Base-by-base conservation (phyloP, 2,113 vertebrate genomes). In the Nicator chloris region DNA sequence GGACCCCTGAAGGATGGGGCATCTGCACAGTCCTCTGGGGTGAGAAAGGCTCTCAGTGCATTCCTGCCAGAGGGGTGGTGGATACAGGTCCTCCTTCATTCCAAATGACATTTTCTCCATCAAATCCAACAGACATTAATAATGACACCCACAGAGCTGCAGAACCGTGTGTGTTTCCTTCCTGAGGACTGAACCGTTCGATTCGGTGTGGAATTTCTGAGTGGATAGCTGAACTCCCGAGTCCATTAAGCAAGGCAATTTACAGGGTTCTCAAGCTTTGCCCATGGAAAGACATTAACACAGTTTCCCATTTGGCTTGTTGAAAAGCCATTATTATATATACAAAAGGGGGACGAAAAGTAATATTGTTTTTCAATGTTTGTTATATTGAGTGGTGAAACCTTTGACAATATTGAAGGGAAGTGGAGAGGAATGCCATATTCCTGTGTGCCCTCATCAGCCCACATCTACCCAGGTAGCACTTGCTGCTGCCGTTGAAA, bases 241-340 rank as follows among this genome's bases (percentile, higher is more conserved):
- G 94, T 95, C 97, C 97, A 97, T 97, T 97, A 97, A 96, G 83
- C 92, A 94, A 96, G 87, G 95, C 94, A 97, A 97, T 98, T 97
- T 95, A 95, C 82, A 88, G 54, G 3, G 45, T 50, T 92, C 94
- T 95, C 95, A 40, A 77, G 80, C 87, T 96, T 95, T 96, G 97
- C 94, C 92, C 50, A 54, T 88, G 91, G 88, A 98, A 98, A 91
- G 35, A 31, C 97, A 91, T 97, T 96, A 96, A 57, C 73, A 37
- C 49, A 1, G 42, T 87, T 97, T 95, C 88, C 88, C 65, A 75
- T 96, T 92, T 30, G 70, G 61, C 80, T 95, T 80, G 54, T 57
- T 2, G 15, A 90, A 84, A 90, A 96, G 82, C 76, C 86, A 95
- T 97, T 97, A 96, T 97, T 95, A 86, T 82, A 80, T 92, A 92